Evolutionary conservation across 2,797 vertebrate genomes (phyloP), one percentile per base, ranked within the genome.

Genomic region (Hafferia zeledoni): DNA sequence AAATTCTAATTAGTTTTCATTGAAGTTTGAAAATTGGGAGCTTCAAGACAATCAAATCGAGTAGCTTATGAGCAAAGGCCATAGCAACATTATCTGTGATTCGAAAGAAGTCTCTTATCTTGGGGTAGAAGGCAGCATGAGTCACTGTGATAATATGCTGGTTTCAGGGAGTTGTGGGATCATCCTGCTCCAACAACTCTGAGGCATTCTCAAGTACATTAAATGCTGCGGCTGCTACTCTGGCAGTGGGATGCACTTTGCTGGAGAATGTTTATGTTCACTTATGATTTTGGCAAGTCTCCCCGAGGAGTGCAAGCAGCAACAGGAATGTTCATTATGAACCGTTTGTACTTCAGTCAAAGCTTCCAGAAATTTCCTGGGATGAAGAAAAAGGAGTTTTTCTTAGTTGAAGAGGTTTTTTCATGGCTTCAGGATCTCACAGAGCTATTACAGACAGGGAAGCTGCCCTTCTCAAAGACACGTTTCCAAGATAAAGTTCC

Each of bases 271-370:
- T 94, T 97, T 86, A 53, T 81, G 33, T 76, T 96, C 91, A 13
- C 83, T 95, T 90, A 90, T 74, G 93, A 69, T 88, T 93, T 92
- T 96, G 94, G 95, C 94, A 68, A n/a, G 3, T 90, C 65, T 90
- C 83, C 63, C 63, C 0, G 10, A 84, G 27, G 83, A 88, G 44
- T 56, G 67, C 94, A 91, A 74, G 95, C 67, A 86, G 74, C 44
- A 95, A 91, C 89, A 95, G 44, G 94, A 93, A 70, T 76, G 84
- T 80, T 92, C 87, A 88, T 95, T 93, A 88, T 82, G 94, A 91
- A 39, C 63, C 20, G 0, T 43, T 74, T 82, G 31, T 63, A 33
- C 43, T 70, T 78, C 72, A 63, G 35, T 75, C 76, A 86, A 76
- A 82, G 71, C 67, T 86, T 92, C 55, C n/a, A 88, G 85, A 92